These are phyloP conservation scores for Pilophorus perplexus DNA, from an alignment of 2,888 invertebrate genomes.

Conservation along the genomic window DNA sequence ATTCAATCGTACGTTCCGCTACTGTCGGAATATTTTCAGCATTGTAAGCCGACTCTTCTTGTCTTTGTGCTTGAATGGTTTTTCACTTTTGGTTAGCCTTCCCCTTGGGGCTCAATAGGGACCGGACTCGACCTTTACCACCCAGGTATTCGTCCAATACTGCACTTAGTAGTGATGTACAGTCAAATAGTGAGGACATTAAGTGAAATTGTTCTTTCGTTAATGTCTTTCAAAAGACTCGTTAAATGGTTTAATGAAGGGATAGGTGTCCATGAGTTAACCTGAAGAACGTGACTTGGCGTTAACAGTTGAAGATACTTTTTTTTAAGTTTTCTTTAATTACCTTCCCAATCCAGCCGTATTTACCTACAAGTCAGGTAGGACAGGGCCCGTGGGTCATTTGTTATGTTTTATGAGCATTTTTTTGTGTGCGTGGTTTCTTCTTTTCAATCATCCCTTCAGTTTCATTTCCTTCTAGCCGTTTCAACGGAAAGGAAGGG, in stretches of 20 bases:
- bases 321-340: slow-evolving; percentile 16
- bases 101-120: neutral
- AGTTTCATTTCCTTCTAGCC: slow-evolving; percentile 10
- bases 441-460: slow-evolving; percentile 15
- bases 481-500: neutral
- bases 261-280: too few species aligned
- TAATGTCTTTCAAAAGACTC: too few species aligned
- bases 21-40: slow-evolving; percentile 20
- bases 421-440: neutral
- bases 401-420: slow-evolving; percentile 1
- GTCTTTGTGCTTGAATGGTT: slow-evolving; percentile 17
- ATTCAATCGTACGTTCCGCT: neutral
- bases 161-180: too few species aligned
- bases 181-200: too few species aligned
- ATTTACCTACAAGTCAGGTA: slow-evolving; percentile 4
- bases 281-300: neutral
- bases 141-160: neutral
- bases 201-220: too few species aligned
- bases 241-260: too few species aligned
- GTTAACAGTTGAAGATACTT: neutral
- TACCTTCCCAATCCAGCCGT: slow-evolving; percentile 14
- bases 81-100: slow-evolving; percentile 14
- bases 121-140: neutral
- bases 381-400: slow-evolving; percentile 7
- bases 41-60: slow-evolving; percentile 29